Evolutionary conservation across 2,113 vertebrate genomes (phyloP).

Genomic region (Lichenostomus cassidix): DNA sequence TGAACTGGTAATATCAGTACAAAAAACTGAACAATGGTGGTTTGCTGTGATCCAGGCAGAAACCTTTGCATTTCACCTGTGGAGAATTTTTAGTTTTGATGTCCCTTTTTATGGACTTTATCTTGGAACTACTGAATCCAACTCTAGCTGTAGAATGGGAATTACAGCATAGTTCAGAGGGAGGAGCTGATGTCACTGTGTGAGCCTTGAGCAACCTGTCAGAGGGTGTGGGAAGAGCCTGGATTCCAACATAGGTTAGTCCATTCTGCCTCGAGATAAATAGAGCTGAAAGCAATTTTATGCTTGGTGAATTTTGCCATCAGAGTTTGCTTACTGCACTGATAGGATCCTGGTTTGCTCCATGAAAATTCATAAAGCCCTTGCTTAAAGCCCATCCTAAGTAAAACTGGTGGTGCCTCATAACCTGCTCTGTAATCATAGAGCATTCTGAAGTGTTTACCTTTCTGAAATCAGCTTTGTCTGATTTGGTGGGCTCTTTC

Average conservation of each 20-base stretch:
- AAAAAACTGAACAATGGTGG: background rate
- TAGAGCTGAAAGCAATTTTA: background rate
- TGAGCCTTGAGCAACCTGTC: background rate
- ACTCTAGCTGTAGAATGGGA: background rate
- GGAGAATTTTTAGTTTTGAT: background rate
- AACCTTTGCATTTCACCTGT: background rate
- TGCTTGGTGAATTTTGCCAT: background rate
- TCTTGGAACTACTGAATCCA: background rate
- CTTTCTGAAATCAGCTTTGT: background rate
- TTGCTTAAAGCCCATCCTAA: background rate
- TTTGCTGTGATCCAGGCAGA: background rate
- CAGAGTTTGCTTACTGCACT: background rate
- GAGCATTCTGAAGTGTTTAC: background rate
- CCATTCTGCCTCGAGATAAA: background rate
- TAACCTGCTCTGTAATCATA: background rate
- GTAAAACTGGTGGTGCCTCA: background rate
- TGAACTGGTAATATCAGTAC: background rate
- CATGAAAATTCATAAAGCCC: background rate
- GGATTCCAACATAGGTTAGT: background rate
- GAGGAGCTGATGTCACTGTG: background rate
- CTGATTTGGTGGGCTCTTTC: background rate
- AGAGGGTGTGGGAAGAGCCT: background rate
- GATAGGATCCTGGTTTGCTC: background rate
- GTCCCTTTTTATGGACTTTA: background rate
- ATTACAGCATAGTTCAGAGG: background rate